These are phyloP conservation scores for Austrofundulus limnaeus DNA, from an alignment of 2,113 vertebrate genomes.

Conservation along the genomic window DNA sequence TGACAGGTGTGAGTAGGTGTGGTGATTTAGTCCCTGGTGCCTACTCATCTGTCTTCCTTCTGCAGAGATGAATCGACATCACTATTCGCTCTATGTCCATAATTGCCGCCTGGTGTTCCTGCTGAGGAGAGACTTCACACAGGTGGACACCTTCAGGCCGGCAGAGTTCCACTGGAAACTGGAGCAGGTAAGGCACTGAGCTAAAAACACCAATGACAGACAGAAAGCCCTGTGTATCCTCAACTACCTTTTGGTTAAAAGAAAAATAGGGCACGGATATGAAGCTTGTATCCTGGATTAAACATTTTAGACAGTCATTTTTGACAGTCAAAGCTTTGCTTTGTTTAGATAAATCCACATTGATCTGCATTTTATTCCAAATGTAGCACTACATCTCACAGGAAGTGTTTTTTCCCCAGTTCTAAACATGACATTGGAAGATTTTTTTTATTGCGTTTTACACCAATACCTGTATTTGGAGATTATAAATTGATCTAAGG, in stretches of 20 bases:
- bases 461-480: no score
- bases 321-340: slow-evolving; percentile 4
- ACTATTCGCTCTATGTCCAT: slow-evolving; percentile 95
- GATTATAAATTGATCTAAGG: no score
- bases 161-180: slow-evolving; percentile 99
- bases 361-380: slow-evolving; percentile 4
- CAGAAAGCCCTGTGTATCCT: background rate
- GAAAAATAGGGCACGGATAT: slow-evolving; percentile 22
- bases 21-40: slow-evolving; percentile 28
- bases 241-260: slow-evolving; percentile 9
- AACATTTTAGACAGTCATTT: slow-evolving; percentile 6
- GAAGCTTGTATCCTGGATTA: slow-evolving; percentile 12
- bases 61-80: slow-evolving; percentile 97
- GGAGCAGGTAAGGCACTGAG: slow-evolving; percentile 85
- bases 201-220: background rate
- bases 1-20: slow-evolving; percentile 26
- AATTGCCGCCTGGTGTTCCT: slow-evolving; percentile 96
- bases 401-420: background rate
- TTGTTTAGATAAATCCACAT: background rate
- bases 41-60: slow-evolving; percentile 26
- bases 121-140: slow-evolving; percentile 91
- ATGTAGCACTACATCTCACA: background rate
- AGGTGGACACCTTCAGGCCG: slow-evolving; percentile 92
- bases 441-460: no score
- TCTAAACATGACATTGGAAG: no score